Evolutionary conservation across 2,888 invertebrate species (phyloP), one percentile per base, ranked within the genome.

Genomic region (Dendrolimus pini): DNA sequence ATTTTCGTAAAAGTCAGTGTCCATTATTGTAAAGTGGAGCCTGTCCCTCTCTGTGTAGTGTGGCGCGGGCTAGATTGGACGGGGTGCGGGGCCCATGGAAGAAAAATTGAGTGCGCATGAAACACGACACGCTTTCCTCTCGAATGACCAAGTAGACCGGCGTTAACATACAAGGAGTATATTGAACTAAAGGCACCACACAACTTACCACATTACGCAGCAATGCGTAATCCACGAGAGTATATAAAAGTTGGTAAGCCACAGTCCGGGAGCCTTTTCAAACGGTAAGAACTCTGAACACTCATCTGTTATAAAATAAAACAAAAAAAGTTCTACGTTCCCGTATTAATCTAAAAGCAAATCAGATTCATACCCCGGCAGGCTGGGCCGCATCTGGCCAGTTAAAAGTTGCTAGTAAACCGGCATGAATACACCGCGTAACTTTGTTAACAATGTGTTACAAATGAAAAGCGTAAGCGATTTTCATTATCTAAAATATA

Each of bases 381-480:
- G 80, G 77, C 75, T 72, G 80, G 75, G 83, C 67, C 86, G 74
- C 88, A 89, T 87, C 88, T 87, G 88, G 87, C 82, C 86, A 85
- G 87, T 88, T 88, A 87, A 87, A 87, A 89, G 85, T 88, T 89
- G 79, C 76, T 72, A 79, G 81, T 80, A 77, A 78, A 83, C 82
- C 80, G 82, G 78, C 77, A 85, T 81, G 85, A 84, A 85, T 85
- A 83, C 82, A 82, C 84, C 80, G 75, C 77, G 74, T 72, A 83
- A 85, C 83, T 87, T 86, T 80, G 83, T 78, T 81, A 80, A 79
- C 78, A 77, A 68, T 63, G 64, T 59, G 68, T 64, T 56, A 2
- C 58, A 66, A 68, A 69, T 57, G 30, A 69, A 0, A 54, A 59
- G 69, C 60, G 62, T 42, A 2, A 57, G 69, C 66, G 68, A 54